Conservation (phyloP, 2,797 vertebrate genomes). For the Hyperoplus lanceolatus region DNA sequence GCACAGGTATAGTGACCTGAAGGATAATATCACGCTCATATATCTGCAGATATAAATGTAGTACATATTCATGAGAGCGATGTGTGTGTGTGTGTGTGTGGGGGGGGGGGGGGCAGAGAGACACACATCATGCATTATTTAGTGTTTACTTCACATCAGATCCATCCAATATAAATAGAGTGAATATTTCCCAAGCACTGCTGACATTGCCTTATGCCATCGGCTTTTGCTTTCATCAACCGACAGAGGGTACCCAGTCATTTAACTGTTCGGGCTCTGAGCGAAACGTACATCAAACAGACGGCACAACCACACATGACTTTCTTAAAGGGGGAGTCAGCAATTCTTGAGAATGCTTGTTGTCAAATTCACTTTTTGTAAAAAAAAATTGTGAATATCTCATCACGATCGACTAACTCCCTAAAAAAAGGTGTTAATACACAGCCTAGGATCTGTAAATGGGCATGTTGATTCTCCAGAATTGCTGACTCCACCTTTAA, state of each 20-base stretch:
- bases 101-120: conserved; percentile 20
- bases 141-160: conserved; percentile 82
- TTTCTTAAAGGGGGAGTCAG: background rate
- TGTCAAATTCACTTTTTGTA: no score
- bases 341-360: no score
- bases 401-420: no score
- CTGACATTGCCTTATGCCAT: conserved; percentile 54
- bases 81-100: background rate
- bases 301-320: background rate
- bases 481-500: no score
- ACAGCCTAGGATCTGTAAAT: no score
- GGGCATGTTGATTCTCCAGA: no score
- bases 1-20: conserved; percentile 5
- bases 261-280: conserved; percentile 4
- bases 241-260: conserved; percentile 6
- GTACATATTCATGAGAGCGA: conserved; percentile 71
- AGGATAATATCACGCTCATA: conserved; percentile 46
- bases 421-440: no score
- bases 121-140: conserved; percentile 81
- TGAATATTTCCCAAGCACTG: conserved; percentile 59
- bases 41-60: conserved; percentile 39
- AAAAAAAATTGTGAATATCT: no score
- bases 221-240: conserved; percentile 51
- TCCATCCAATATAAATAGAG: conserved; percentile 75
- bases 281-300: background rate